phyloP scores from a whole-genome alignment of 1,140 invertebrate genomes.

The Pogonognathellus flavescens region DNA sequence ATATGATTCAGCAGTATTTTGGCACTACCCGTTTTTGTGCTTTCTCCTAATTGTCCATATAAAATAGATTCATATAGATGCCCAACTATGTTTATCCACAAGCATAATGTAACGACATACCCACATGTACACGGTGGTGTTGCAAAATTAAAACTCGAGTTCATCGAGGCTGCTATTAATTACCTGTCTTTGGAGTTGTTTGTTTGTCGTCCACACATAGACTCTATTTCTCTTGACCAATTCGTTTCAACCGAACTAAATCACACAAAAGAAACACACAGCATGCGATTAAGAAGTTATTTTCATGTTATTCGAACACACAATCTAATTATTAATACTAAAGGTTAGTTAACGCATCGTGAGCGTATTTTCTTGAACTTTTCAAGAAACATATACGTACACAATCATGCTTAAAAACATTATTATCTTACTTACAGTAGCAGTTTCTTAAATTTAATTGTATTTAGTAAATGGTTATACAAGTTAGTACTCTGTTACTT shows the following conservation, averaged over 20 bases:
- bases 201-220: conserved; percentile 18
- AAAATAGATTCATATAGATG: too few relatives aligned
- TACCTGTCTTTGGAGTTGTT: conserved; percentile 38
- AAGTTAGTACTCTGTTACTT: too few relatives aligned
- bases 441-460: too few relatives aligned
- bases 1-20: not conserved
- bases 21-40: not conserved
- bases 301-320: not conserved
- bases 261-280: conserved; percentile 56
- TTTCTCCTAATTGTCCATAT: too few relatives aligned
- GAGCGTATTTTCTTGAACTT: too few relatives aligned
- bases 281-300: conserved; percentile 54
- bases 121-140: not conserved
- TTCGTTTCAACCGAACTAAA: conserved; percentile 65
- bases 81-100: not conserved
- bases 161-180: not conserved
- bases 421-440: too few relatives aligned
- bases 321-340: not conserved
- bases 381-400: too few relatives aligned
- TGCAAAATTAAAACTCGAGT: not conserved
- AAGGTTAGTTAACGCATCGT: not conserved
- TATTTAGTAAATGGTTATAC: too few relatives aligned
- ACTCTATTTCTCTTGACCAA: conserved; percentile 59
- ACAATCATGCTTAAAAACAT: too few relatives aligned
- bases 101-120: conserved; percentile 8